phyloP scores from a whole-genome alignment of 2,888 invertebrate species.

The Prosopocoilus inquinatus region DNA sequence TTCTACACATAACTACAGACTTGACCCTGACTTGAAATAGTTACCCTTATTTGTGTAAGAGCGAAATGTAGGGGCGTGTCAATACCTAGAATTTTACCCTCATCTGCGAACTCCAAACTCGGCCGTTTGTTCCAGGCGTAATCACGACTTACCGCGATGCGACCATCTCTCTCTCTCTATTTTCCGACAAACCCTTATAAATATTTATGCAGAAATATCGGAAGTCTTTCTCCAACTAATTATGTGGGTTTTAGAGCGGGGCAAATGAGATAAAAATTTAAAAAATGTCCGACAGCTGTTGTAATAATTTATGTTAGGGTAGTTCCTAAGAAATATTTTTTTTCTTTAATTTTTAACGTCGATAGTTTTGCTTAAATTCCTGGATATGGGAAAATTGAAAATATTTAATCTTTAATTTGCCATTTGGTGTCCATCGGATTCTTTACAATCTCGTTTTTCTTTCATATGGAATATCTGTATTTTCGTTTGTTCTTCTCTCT shows the following conservation, averaged over 20 bases:
- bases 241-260: neutral
- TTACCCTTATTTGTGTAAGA: slow-evolving; percentile 4
- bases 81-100: slow-evolving; percentile 5
- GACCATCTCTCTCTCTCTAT: too few species aligned
- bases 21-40: slow-evolving; percentile 2
- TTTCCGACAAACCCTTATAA: too few species aligned
- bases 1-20: neutral
- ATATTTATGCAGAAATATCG: too few species aligned
- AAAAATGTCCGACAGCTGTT: neutral
- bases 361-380: too few species aligned
- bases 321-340: too few species aligned
- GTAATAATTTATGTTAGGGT: neutral
- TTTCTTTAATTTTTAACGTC: too few species aligned
- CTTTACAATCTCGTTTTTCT: too few species aligned
- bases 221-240: neutral
- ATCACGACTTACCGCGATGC: neutral
- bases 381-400: too few species aligned
- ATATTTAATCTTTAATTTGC: too few species aligned
- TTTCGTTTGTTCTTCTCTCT: too few species aligned
- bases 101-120: neutral
- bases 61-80: slow-evolving; percentile 2
- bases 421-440: too few species aligned
- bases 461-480: too few species aligned
- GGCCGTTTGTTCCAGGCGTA: neutral
- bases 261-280: neutral